Evolutionary conservation across 2,888 invertebrate genomes (phyloP), one percentile per base, ranked within the genome.

Genomic region (Dusona sp.): DNA sequence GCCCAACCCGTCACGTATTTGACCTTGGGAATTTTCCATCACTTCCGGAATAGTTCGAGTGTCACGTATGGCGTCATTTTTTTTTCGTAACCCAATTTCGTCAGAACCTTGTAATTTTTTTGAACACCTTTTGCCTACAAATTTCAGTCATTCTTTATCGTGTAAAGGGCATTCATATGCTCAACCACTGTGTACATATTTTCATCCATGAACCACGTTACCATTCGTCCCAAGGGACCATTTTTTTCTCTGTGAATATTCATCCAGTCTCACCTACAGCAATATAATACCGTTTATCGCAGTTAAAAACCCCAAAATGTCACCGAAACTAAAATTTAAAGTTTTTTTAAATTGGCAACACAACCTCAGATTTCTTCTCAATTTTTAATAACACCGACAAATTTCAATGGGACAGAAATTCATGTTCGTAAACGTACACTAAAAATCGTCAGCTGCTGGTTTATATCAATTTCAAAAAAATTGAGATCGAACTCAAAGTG

Each of bases 41-140:
- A 54, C 22, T 36, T 70, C 73, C 73, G 48, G n/a, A 70, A 70
- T 48, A 48, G 29, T n/a, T 42, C 38, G 70, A 48, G 48, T 48
- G 29, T 25, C 25, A 16, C 29, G 29, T 29, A 16, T 25, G n/a
- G 33, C 8, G 2, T 48, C 2, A 42, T 42, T 42, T 70, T 70
- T 68, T 33, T 42, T 70, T 48, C 25, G 48, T 48, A 42, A 13
- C 38, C 19, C 29, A 19, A 38, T 48, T 48, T 29, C 29, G 8
- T 29, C 29, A 16, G 16, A 25, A 48, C 29, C 7, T 48, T 70
- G 25, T 48, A 48, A 48, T 48, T 33, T n/a, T 33, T 19, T 48
- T 3, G 29, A 19, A 45, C 48, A 48, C 1, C 9, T 33, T 16
- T 48, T 48, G 38, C 38, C 3, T 22, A 1, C 22, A 36, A 67